phyloP scores from a whole-genome alignment of 2,797 vertebrate species.

The Ptychobarbus kaznakovi region DNA sequence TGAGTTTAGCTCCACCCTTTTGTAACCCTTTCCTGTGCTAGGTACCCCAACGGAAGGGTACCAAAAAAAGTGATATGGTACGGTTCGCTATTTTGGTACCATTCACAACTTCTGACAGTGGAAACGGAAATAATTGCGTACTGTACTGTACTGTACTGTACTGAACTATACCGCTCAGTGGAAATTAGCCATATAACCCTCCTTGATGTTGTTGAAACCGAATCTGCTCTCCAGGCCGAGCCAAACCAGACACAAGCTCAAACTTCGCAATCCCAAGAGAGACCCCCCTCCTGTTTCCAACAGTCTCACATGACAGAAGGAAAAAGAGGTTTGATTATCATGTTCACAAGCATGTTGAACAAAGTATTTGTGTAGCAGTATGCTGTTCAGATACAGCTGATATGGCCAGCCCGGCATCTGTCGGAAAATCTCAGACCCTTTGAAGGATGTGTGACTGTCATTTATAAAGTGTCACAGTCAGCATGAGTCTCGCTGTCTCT shows the following conservation, averaged over 20 bases:
- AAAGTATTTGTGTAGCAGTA: conserved; percentile 32
- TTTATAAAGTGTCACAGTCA: conserved; percentile 17
- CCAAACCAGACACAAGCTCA: background rate
- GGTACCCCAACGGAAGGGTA: too few relatives aligned
- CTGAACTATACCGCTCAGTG: too few relatives aligned
- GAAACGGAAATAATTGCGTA: too few relatives aligned
- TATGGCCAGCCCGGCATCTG: background rate
- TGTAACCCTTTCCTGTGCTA: too few relatives aligned
- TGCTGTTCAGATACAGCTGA: conserved; percentile 12
- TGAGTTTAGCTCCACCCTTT: too few relatives aligned
- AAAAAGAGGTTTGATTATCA: background rate
- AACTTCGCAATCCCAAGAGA: conserved; percentile 19
- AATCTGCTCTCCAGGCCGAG: conserved; percentile 10
- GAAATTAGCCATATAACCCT: background rate
- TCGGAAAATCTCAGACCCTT: background rate
- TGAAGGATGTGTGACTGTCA: background rate
- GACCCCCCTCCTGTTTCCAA: background rate
- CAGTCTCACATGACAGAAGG: conserved; percentile 8
- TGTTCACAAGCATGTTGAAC: conserved; percentile 31
- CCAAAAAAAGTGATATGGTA: too few relatives aligned
- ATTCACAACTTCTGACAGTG: too few relatives aligned
- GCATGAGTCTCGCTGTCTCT: conserved; percentile 4
- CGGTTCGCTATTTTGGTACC: too few relatives aligned
- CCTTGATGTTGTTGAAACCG: background rate
- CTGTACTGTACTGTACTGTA: too few relatives aligned